phyloP scores from a whole-genome alignment of 2,888 invertebrate genomes.

The Eumerus sabulonum region DNA sequence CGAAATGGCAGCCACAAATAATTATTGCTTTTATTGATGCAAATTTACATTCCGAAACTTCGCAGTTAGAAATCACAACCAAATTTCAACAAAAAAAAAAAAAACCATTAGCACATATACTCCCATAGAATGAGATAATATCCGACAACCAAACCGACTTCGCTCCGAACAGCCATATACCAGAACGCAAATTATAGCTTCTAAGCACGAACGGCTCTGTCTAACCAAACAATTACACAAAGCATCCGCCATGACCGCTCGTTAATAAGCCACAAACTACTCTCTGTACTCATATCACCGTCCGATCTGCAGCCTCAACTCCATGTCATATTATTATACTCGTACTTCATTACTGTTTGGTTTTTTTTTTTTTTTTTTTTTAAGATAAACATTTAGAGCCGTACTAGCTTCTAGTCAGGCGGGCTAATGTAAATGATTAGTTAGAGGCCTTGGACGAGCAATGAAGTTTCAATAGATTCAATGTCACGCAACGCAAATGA shows the following conservation, averaged over 20 bases:
- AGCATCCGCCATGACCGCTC: constrained; percentile 67
- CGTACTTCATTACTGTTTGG: no score
- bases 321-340: constrained; percentile 52
- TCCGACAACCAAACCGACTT: constrained; percentile 25
- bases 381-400: constrained; percentile 50
- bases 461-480: constrained; percentile 32
- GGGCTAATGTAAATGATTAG: constrained; percentile 9
- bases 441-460: constrained; percentile 18
- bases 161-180: no score
- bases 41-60: constrained; percentile 41
- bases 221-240: constrained; percentile 63
- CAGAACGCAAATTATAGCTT: constrained; percentile 48
- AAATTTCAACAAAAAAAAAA: no score
- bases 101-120: constrained; percentile 58
- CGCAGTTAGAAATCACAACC: constrained; percentile 37
- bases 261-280: constrained; percentile 42
- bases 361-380: background rate
- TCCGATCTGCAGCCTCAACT: constrained; percentile 18
- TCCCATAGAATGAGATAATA: constrained; percentile 51
- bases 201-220: constrained; percentile 54
- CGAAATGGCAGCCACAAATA: constrained; percentile 20
- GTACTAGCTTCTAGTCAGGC: constrained; percentile 38
- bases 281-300: background rate
- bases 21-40: constrained; percentile 37
- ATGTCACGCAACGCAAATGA: constrained; percentile 43